phyloP scores from a whole-genome alignment of 2,797 vertebrate genomes.

The Megalops cyprinoides region DNA sequence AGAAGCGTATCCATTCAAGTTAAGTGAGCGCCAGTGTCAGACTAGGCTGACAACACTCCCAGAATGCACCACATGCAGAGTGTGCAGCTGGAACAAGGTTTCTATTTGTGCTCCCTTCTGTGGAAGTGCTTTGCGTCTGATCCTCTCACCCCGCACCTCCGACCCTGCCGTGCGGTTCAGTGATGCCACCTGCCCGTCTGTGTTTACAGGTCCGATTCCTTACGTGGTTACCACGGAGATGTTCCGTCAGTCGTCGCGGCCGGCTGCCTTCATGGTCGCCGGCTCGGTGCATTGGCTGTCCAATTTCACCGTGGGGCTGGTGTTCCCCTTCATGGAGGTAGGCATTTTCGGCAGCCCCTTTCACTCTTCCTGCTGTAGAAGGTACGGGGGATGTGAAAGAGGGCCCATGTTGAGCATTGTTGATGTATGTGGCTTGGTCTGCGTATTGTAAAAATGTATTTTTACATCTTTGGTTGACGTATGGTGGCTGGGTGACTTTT shows the following conservation, averaged over 20 bases:
- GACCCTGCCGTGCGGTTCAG: not conserved
- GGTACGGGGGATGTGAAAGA: too few species aligned
- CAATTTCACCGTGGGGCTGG: conserved; percentile 87
- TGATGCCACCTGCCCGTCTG: not conserved
- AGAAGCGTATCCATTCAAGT: too few species aligned
- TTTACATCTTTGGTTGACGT: too few species aligned
- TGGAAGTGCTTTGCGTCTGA: not conserved
- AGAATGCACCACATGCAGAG: conserved; percentile 29
- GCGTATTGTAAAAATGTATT: too few species aligned
- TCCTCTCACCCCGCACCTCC: not conserved
- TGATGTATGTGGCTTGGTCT: too few species aligned
- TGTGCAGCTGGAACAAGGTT: too few species aligned
- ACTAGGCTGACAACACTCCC: not conserved
- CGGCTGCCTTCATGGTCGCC: conserved; percentile 89
- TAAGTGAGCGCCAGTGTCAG: not conserved
- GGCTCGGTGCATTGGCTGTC: conserved; percentile 92
- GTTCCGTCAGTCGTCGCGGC: conserved; percentile 91
- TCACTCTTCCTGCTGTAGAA: not conserved
- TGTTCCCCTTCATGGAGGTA: conserved; percentile 92
- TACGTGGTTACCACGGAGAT: conserved; percentile 87
- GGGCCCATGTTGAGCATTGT: too few species aligned
- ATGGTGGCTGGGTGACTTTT: too few species aligned
- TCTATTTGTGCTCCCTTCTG: too few species aligned
- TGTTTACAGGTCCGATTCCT: conserved; percentile 83
- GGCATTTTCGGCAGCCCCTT: conserved; percentile 35